Evolutionary conservation across 2,888 invertebrate species (phyloP), one percentile per base, ranked within the genome.

Genomic region (Coleophora deauratella): DNA sequence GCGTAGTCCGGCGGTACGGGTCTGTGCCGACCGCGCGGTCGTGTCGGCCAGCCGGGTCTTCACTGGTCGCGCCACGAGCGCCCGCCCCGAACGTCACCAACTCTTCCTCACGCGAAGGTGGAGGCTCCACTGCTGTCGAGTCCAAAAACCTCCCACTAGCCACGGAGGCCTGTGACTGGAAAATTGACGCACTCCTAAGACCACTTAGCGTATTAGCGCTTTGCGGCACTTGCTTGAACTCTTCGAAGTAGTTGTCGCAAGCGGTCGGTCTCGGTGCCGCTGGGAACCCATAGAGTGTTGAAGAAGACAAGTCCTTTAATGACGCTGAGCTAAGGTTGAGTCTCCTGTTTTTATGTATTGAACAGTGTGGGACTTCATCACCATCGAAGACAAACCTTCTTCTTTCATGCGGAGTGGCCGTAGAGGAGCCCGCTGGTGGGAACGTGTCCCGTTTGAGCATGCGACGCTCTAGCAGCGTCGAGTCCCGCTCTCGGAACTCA

Each of bases 81-180:
- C 90, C 91, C 41, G 90, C 81, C 56, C 91, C 91, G 62, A 92
- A 92, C 9, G 91, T 91, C 35, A 91, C 90, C 62, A 91, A 88
- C 56, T 92, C 92, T 51, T 90, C 91, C 48, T 89, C 88, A 37
- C 88, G 85, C 1, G 90, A 88, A 33, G 89, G 88, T 9, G 90
- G 88, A 40, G 90, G 88, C 47, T 89, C 90, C 33, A 88, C 85
- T 30, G 88, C 88, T 21, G 91, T 90, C 32, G 91, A 91, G 43
- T 87, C 91, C 47, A 92, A 80, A 50, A 92, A 92, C 57, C 91
- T 88, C 2, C 90, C 89, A 44, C 91, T 92, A 21, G 91, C 87
- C 47, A 92, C 91, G 30, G 91, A 87, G 7, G 76, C 84, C 44
- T 84, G 84, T 8, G 85, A 85, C 52, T 85, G 85, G 41, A 85